A percentile compares a stretch with the other conserved stretches of the same genome.
Evolutionary conservation across 2,797 vertebrate genomes (phyloP).

Genomic region (Ctenopoma kingsleyae): DNA sequence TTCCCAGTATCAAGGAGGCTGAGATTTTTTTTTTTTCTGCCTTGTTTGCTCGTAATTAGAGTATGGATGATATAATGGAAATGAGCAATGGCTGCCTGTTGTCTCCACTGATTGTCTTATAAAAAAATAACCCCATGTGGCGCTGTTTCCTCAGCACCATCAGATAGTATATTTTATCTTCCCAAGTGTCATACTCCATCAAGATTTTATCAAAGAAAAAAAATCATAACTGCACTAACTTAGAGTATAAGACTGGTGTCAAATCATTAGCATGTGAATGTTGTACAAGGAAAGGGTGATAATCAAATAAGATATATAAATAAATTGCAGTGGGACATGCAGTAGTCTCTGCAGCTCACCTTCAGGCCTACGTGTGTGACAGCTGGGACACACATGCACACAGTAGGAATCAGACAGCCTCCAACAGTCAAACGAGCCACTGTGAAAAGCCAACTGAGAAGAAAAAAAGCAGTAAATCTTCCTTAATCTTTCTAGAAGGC

Average conservation of each 20-base stretch:
- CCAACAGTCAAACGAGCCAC: not conserved
- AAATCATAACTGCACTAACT: not conserved
- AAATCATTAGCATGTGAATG: not conserved
- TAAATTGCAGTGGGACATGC: not conserved
- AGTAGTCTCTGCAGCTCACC: conserved; percentile 9
- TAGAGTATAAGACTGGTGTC: no score
- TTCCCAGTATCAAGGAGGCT: not conserved
- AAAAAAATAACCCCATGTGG: no score
- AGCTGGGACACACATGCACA: conserved; percentile 52
- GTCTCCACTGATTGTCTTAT: no score
- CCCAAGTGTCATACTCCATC: not conserved
- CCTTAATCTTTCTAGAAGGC: not conserved
- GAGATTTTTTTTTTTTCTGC: not conserved
- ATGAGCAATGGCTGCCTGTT: not conserved
- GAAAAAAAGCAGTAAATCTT: not conserved
- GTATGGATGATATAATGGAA: not conserved
- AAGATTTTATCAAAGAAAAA: no score
- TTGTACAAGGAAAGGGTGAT: not conserved
- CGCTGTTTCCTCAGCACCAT: no score
- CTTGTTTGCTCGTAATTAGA: not conserved
- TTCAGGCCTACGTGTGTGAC: conserved; percentile 37
- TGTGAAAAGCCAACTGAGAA: not conserved
- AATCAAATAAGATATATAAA: conserved; percentile 15
- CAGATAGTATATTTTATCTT: not conserved
- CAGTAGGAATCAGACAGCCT: conserved; percentile 21